Evolutionary conservation across 2,113 vertebrate species (phyloP), one percentile per base, ranked within the genome.

Genomic region (Serilophus lunatus): DNA sequence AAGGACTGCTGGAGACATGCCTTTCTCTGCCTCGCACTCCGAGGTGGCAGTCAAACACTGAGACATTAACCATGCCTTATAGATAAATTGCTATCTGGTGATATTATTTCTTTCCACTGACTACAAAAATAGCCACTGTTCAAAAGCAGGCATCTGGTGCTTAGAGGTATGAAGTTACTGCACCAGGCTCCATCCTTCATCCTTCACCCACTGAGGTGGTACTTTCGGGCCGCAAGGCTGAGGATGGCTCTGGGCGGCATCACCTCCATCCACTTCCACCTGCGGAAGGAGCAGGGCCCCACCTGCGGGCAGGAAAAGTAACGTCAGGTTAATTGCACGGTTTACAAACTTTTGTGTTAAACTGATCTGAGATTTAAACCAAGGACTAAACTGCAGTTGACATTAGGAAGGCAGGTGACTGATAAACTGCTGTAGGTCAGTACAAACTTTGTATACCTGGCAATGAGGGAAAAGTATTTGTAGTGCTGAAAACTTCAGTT

Each of bases 271-370:
- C n/a, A n/a, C n/a, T n/a, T n/a, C n/a, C n/a, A n/a, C n/a, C n/a
- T 99, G 98, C 35, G 98, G 95, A 38, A 98, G 98, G 96, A 98
- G 95, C 88, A 99, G 97, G 6, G 17, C 47, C 90, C 98, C 98
- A 76, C 90, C 97, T 97, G 81, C 10, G 33, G 61, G 88, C 84
- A 66, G 45, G 40, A 49, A 50, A 81, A 44, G 64, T 28, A 36
- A 78, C 11, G 18, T n/a, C 91, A 66, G 29, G 7, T 15, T 38
- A 13, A 69, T 18, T n/a, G 29, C 47, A 29, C 1, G 0, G 47
- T 53, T 85, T 76, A n/a, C 63, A 76, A 66, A 83, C 24, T 35
- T 88, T 57, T 5, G 1, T 38, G 26, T 29, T 53, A 44, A 86
- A 7, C 6, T 40, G 40, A 36, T 65, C 29, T 47, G 45, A 78